Base-by-base conservation (phyloP, 2,797 vertebrate genomes). In the Anolis apletophallus region DNA sequence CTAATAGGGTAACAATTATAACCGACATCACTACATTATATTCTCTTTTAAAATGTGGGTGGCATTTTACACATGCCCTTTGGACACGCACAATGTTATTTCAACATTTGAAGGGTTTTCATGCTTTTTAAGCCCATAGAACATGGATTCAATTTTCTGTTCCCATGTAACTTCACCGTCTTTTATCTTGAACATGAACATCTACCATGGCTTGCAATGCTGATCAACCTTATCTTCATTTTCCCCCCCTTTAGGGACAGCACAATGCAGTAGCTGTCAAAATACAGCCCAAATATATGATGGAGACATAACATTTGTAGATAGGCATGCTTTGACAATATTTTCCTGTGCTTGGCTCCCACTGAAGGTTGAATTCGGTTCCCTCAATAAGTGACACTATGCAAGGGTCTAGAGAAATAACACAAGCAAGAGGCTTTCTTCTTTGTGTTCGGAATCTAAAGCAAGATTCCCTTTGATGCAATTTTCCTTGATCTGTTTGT, bases 331-430 rank as follows among this genome's bases (percentile, higher is more conserved):
- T 92, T 90, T 85, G 69, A 91, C 79, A 79, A 52, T 4, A 1
- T 87, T 88, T 68, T 88, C 50, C 81, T 82, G 32, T 59, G 1
- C 11, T 59, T 84, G 69, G 19, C 54, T 40, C 57, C 81, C 81
- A 85, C 0, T 50, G 54, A 76, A 75, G 52, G 68, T 61, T 87
- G 78, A 89, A 76, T 32, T 4, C 82, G 85, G 40, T 69, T 57
- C 12, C 88, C 80, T 74, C 54, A 87, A 93, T 93, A 68, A 54
- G 91, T 83, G 85, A 67, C 40, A 81, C 80, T 85, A 14, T 0
- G 0, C 5, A 11, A 84, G 52, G 93, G 91, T 93, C 72, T 9
- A 87, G 88, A 94, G 88, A 86, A 67, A 71, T 52, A 40, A 76
- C 80, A n/a, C 34, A 52, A 82, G 59, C 64, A 76, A 77, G 77